Base-by-base conservation (phyloP, 2,888 invertebrate species). In the Cephus runcator region DNA sequence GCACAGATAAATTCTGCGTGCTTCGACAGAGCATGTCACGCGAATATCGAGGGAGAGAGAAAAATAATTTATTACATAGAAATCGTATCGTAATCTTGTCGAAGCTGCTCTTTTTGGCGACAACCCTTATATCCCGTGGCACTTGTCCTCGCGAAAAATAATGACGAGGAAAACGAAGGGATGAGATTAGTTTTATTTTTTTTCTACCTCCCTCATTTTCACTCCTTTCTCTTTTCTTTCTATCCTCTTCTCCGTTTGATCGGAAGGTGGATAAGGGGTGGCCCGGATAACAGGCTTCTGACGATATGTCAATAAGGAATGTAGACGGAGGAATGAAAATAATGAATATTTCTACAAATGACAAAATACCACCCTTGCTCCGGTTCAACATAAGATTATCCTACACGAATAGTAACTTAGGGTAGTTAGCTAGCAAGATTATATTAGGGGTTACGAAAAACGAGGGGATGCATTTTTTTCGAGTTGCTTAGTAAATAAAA, bases 101-200 rank as follows among this genome's bases (percentile, higher is more conserved):
- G 56, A 23, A 23, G 56, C 23, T 56, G 9, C 23, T 56, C 23
- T 56, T 23, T 23, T 56, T 23, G 23, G 33, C 31, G 71, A 71
- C 71, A 12, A 23, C 31, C 71, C 23, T 71, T 71, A 71, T 71
- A 71, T 31, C 31, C 31, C 12, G 31, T 71, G 15, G 33, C 77
- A 75, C 74, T 74, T 35, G 35, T 69, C 34, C 33, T 12, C 31
- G 11, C 56, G 68, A 75, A 35, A 77, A 77, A 77, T 77, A 77
- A 77, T 77, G 74, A 77, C 69, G 71, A 35, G 33, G 36, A 31
- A 23, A 71, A 71, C n/a, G n/a, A 77, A 69, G 34, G 56, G 69
- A 75, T 33, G n/a, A 34, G 77, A 35, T 77, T 69, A 69, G 69
- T 36, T 74, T 74, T 35, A 23, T 40, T 56, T 56, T 12, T 34